Base-by-base conservation (phyloP, 1,140 invertebrate genomes). In the Bombus affinis region DNA sequence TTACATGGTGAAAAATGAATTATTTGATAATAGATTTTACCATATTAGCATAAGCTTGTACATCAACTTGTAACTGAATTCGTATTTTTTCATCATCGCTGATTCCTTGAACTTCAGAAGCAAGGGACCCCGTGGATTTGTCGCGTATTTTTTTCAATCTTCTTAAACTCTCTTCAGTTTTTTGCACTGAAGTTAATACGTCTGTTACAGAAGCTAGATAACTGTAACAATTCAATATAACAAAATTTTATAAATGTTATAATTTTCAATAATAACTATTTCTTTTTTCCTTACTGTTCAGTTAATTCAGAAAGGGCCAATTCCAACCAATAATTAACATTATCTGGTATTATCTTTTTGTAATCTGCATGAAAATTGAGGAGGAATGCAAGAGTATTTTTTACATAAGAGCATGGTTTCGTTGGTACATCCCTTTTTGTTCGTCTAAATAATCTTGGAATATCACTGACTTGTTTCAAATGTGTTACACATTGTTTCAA, bases 51-150 rank as follows among this genome's bases (percentile, higher is more conserved):
- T 97, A 97, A 47, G 95, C 95, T 39, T 96, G 94, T 13, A 99
- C 98, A 96, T 99, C 99, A 18, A 99, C 96, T 88, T 97, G 96
- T 32, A 99, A 95, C 94, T 99, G 99, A 83, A 97, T 95, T 71
- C 98, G 96, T 93, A 99, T 99, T 95, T 99, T 99, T 93, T 99
- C 98, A 94, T 99, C 98, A 93, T 99, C 99, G 18, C 96, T 96
- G 32, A 96, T 94, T 93, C 97, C 95, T 94, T 95, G 85, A 83
- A 82, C 91, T 86, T 95, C 95, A 12, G 95, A 94, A 71, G 91
- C 92, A 42, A 92, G 93, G 74, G 94, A 91, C 44, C 96, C 96
- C 74, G 95, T 95, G 59, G 95, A 95, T 92, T 96, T 96, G 81
- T 98, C 97, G 86, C 97, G 96, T 73, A 98, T 97, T 95, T 98